phyloP scores from a whole-genome alignment of 2,113 vertebrate species.

The Ursus arctos region DNA sequence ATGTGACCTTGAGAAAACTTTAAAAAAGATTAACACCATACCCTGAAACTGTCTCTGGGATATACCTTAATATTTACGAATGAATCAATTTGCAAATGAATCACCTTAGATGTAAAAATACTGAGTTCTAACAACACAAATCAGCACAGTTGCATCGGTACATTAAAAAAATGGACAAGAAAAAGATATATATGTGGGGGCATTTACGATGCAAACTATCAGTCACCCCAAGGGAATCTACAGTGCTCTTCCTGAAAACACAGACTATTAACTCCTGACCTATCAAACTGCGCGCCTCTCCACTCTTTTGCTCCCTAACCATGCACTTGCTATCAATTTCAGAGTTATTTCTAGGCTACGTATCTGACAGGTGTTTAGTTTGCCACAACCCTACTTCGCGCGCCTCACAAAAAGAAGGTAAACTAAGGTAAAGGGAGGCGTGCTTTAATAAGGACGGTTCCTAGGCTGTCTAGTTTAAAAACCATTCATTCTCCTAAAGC shows the following conservation, averaged over 20 bases:
- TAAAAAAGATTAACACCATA: neutral
- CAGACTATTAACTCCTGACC: neutral
- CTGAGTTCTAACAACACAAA: neutral
- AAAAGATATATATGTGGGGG: neutral
- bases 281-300: neutral
- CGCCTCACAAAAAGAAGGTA: neutral
- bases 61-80: neutral
- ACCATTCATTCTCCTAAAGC: neutral
- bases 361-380: neutral
- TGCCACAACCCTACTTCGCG: neutral
- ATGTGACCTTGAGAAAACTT: neutral
- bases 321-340: neutral
- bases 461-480: neutral
- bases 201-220: neutral
- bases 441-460: neutral
- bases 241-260: neutral
- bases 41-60: neutral
- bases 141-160: neutral
- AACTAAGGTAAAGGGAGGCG: neutral
- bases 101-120: neutral
- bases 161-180: neutral
- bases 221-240: neutral
- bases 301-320: neutral
- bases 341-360: neutral
- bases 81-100: neutral